Percentiles rank a stretch among this genome's conserved stretches.
phyloP scores from a whole-genome alignment of 2,797 vertebrate species.

The Borostomias antarcticus region DNA sequence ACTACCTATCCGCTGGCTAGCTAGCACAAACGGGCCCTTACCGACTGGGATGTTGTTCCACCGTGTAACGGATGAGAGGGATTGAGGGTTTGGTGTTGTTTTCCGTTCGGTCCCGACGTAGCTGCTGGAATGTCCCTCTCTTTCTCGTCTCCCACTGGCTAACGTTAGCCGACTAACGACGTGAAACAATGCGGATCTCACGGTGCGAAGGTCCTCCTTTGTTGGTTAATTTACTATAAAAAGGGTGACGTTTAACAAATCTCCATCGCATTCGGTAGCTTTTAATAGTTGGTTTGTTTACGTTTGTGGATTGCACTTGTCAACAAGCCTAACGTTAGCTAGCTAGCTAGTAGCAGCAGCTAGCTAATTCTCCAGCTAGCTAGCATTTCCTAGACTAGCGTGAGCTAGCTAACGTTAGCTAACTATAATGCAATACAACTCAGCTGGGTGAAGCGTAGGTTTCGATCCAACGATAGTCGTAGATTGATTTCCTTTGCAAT shows the following conservation, averaged over 20 bases:
- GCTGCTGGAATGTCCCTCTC: conserved; percentile 43
- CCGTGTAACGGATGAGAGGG: conserved; percentile 27
- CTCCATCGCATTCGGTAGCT: neutral
- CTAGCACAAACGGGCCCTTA: conserved; percentile 9
- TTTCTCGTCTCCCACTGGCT: conserved; percentile 33
- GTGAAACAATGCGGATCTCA: neutral
- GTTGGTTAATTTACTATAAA: neutral
- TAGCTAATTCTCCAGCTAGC: conserved; percentile 59
- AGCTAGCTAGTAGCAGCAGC: conserved; percentile 59
- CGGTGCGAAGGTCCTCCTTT: neutral
- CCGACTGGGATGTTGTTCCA: neutral
- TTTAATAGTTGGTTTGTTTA: conserved; percentile 62
- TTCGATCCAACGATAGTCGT: conserved; percentile 48
- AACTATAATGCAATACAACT: conserved; percentile 69
- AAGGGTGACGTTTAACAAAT: neutral
- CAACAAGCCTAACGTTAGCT: conserved; percentile 43
- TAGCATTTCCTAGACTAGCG: conserved; percentile 46
- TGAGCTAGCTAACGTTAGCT: conserved; percentile 61
- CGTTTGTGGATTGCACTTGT: conserved; percentile 71
- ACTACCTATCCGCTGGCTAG: too few species aligned
- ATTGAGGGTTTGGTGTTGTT: conserved; percentile 58
- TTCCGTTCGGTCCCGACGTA: conserved; percentile 63
- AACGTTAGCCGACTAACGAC: neutral
- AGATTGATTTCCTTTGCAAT: conserved; percentile 38
- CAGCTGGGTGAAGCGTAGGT: conserved; percentile 57